A percentile compares a stretch with the other conserved stretches of the same genome.
Evolutionary conservation across 2,888 invertebrate species (phyloP).

Genomic region (Cephus spinipes): DNA sequence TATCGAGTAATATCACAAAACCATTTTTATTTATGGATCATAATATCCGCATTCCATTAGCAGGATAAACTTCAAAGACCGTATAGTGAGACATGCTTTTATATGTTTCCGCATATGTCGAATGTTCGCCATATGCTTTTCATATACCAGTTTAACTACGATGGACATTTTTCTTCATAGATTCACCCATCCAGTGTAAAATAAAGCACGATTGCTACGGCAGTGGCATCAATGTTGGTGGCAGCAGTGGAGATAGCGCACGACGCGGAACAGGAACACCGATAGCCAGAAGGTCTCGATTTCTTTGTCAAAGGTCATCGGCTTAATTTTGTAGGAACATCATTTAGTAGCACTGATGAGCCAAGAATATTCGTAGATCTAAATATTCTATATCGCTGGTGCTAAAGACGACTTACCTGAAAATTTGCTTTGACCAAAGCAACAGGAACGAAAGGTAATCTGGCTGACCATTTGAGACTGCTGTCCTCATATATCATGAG

Average conservation of each 20-base stretch:
- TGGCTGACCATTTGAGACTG: slow-evolving; percentile 90
- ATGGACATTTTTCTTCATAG: background rate
- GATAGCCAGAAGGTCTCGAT: slow-evolving; percentile 35
- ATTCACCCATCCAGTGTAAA: background rate
- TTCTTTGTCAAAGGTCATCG: slow-evolving; percentile 43
- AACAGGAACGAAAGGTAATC: slow-evolving; percentile 80
- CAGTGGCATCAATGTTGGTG: background rate
- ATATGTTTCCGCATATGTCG: background rate
- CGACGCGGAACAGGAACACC: slow-evolving; percentile 37
- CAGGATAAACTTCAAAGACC: background rate
- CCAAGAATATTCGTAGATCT: background rate
- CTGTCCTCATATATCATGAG: slow-evolving; percentile 88
- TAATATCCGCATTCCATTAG: background rate
- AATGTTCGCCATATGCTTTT: background rate
- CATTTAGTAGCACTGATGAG: background rate
- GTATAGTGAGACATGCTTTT: background rate
- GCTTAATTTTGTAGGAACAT: background rate
- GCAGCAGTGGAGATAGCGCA: slow-evolving; percentile 2
- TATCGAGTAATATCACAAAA: background rate
- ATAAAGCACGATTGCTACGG: background rate
- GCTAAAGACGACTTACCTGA: slow-evolving; percentile 64
- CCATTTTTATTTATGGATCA: background rate
- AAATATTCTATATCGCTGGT: background rate
- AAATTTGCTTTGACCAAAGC: slow-evolving; percentile 80
- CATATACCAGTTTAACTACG: background rate